These are phyloP conservation scores for Odontocolon sp. DNA, from an alignment of 2,888 invertebrate species.

Conservation along the genomic window DNA sequence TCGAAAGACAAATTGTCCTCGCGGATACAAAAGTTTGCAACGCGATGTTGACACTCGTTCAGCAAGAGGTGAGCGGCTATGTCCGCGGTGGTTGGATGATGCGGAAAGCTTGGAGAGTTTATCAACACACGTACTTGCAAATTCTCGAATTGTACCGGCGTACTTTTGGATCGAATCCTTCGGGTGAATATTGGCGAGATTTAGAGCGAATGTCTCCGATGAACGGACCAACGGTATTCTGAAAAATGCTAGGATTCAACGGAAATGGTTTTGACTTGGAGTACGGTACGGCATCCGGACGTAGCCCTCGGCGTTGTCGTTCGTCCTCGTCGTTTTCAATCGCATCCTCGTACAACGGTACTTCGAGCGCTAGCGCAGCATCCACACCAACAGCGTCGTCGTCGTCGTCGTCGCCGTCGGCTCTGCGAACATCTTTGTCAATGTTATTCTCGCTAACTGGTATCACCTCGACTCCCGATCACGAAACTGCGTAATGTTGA, in stretches of 20 bases:
- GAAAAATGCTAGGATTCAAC: slow-evolving; percentile 41
- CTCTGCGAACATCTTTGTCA: slow-evolving; percentile 77
- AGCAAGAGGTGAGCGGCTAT: slow-evolving; percentile 85
- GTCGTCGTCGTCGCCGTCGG: slow-evolving; percentile 72
- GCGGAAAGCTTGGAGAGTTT: slow-evolving; percentile 87
- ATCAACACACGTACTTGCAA: slow-evolving; percentile 85
- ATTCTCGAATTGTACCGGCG: slow-evolving; percentile 83
- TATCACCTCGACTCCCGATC: slow-evolving; percentile 72
- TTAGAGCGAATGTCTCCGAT: background rate
- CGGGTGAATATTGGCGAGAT: slow-evolving; percentile 60
- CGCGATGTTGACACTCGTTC: slow-evolving; percentile 85
- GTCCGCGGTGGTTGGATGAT: slow-evolving; percentile 87
- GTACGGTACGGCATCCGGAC: slow-evolving; percentile 63
- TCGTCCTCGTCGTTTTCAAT: slow-evolving; percentile 50
- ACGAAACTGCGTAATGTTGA: slow-evolving; percentile 72
- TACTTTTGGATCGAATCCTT: slow-evolving; percentile 78
- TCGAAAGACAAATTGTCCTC: slow-evolving; percentile 86
- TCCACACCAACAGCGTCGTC: slow-evolving; percentile 51
- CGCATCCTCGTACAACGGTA: slow-evolving; percentile 59
- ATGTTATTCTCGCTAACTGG: slow-evolving; percentile 78
- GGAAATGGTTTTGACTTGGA: slow-evolving; percentile 42
- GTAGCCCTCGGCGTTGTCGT: slow-evolving; percentile 60
- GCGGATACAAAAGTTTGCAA: slow-evolving; percentile 86
- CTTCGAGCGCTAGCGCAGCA: slow-evolving; percentile 65
- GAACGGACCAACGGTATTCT: too few relatives aligned